Evolutionary conservation across 2,888 invertebrate species (phyloP), one percentile per base, ranked within the genome.

Genomic region (Icerya purchasi): DNA sequence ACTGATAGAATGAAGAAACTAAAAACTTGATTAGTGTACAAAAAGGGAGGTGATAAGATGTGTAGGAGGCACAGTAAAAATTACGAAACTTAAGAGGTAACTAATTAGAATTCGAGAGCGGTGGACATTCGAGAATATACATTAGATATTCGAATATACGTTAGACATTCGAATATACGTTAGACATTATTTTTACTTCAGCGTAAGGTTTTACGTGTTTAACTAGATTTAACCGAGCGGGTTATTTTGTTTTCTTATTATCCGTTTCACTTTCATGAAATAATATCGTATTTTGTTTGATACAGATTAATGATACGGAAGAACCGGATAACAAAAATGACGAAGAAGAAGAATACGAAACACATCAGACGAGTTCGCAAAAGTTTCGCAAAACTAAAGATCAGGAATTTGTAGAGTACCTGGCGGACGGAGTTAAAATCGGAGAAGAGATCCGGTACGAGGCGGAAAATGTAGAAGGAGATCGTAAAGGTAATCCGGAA

Each of bases 331-430:
- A 80, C 68, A 79, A 72, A 49, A 70, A 71, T 61, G 69, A 70
- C 61, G 64, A 67, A 57, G 65, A 66, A 54, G 69, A 74, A 59
- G 70, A 71, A 59, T 72, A 76, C 66, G 73, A 72, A 58, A 73
- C 73, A 51, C 73, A 69, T 52, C 73, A 74, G 63, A 77, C 77
- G 63, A 79, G 78, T 57, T 78, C 74, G 62, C 83, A 82, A 70
- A 75, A 75, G 62, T 82, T 77, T 70, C 76, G 80, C 59, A 83
- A 87, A 69, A 82, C 80, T 68, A 78, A 86, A 60, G 83, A 86
- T 69, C 86, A 89, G 72, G 83, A 83, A 68, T 80, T 84, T 70
- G 86, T 88, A 56, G 88, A 89, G 71, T 83, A 86, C 71, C 75
- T 86, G 71, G 83, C 84, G 67, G 82, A 86, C 70, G 89, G 89